Conservation (phyloP, 2,888 invertebrate genomes). For the Sesia bembeciformis region DNA sequence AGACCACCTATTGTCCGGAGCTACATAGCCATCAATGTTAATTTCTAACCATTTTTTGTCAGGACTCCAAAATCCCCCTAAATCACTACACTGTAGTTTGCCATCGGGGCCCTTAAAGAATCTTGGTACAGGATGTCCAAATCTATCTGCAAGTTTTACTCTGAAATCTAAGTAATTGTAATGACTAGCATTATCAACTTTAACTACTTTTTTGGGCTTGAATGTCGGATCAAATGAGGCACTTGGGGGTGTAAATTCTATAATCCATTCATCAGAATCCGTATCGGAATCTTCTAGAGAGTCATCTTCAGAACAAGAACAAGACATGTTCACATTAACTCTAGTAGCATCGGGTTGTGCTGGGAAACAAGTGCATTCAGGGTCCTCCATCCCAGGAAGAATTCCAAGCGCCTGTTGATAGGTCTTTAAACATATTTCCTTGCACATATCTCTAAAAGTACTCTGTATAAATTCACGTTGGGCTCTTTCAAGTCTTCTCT, state of each 20-base stretch:
- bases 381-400: slow-evolving; percentile 46
- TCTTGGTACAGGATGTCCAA: slow-evolving; percentile 52
- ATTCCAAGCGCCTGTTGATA: slow-evolving; percentile 61
- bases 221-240: slow-evolving; percentile 42
- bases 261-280: slow-evolving; percentile 60
- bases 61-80: slow-evolving; percentile 61
- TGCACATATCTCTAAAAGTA: slow-evolving; percentile 54
- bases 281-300: slow-evolving; percentile 42
- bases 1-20: slow-evolving; percentile 54
- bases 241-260: slow-evolving; percentile 64
- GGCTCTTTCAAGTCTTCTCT: slow-evolving; percentile 47
- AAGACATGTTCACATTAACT: slow-evolving; percentile 39
- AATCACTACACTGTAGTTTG: slow-evolving; percentile 57
- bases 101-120: slow-evolving; percentile 60
- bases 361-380: slow-evolving; percentile 49
- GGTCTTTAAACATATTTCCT: slow-evolving; percentile 59
- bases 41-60: slow-evolving; percentile 56
- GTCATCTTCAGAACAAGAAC: slow-evolving; percentile 53
- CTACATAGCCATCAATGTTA: slow-evolving; percentile 53
- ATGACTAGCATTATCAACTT: slow-evolving; percentile 35
- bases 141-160: slow-evolving; percentile 48
- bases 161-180: slow-evolving; percentile 55
- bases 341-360: slow-evolving; percentile 32
- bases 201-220: slow-evolving; percentile 38
- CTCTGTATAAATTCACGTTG: slow-evolving; percentile 56